Conservation (phyloP, 1,140 invertebrate genomes). For the Metaphire vulgaris region DNA sequence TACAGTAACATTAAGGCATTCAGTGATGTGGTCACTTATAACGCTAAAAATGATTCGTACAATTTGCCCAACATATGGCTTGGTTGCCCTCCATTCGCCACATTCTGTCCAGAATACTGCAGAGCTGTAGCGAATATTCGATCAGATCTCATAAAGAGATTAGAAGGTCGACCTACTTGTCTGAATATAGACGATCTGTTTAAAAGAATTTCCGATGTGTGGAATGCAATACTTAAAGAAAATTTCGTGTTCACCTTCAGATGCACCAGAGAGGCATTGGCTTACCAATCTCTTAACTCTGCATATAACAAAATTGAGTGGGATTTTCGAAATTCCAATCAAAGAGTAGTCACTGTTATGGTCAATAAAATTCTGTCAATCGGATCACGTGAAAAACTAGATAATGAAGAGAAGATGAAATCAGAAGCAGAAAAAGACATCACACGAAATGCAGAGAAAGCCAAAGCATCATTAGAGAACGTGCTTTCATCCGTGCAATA, state of each 20-base stretch:
- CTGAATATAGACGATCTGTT: background rate
- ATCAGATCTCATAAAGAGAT: background rate
- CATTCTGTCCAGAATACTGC: background rate
- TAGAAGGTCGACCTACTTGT: background rate
- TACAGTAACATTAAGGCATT: background rate
- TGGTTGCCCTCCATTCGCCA: background rate
- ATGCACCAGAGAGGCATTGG: background rate
- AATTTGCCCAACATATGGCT: background rate
- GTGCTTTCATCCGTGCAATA: no score
- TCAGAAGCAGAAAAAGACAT: no score
- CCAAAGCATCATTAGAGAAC: no score
- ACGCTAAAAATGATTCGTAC: background rate
- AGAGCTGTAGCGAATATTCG: background rate
- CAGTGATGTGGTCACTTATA: background rate
- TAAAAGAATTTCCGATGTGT: background rate
- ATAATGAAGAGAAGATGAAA: no score
- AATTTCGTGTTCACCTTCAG: background rate
- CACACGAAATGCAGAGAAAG: no score
- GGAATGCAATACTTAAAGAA: background rate
- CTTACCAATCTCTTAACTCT: no score
- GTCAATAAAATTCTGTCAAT: no score
- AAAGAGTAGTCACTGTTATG: no score
- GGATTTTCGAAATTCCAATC: no score
- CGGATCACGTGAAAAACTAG: no score
- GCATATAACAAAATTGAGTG: no score